phyloP scores from a whole-genome alignment of 2,888 invertebrate genomes.

The Proisotoma minuta region DNA sequence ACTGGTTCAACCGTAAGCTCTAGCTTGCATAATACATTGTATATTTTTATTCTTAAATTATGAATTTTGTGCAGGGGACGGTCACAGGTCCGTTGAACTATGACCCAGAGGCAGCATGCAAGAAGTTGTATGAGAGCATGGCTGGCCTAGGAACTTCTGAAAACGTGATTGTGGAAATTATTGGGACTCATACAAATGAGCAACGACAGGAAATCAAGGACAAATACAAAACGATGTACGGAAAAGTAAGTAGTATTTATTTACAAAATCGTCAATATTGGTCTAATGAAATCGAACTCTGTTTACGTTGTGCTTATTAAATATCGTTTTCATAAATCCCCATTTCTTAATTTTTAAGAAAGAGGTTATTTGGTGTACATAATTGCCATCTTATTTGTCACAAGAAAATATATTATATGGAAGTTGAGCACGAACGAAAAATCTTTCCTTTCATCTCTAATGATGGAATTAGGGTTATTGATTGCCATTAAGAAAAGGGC shows the following conservation, averaged over 20 bases:
- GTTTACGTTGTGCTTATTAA: too few relatives aligned
- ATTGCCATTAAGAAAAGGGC: not conserved
- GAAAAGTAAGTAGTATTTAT: slow-evolving; percentile 41
- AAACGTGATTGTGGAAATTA: slow-evolving; percentile 51
- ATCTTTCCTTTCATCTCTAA: not conserved
- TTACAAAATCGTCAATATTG: too few relatives aligned
- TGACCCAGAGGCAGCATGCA: slow-evolving; percentile 48
- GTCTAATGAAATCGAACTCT: too few relatives aligned
- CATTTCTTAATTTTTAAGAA: too few relatives aligned
- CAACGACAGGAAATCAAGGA: slow-evolving; percentile 52
- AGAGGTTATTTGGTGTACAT: too few relatives aligned
- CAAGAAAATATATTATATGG: too few relatives aligned
- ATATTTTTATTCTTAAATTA: not conserved
- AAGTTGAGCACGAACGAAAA: not conserved
- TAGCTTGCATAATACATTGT: not conserved
- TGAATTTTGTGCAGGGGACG: slow-evolving; percentile 47
- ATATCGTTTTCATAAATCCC: too few relatives aligned
- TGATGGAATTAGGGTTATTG: not conserved
- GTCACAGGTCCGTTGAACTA: slow-evolving; percentile 45
- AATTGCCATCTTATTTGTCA: too few relatives aligned
- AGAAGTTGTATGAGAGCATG: slow-evolving; percentile 49
- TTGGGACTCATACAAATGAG: slow-evolving; percentile 53
- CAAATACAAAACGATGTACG: slow-evolving; percentile 46
- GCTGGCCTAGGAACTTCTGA: slow-evolving; percentile 51
- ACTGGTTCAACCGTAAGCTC: slow-evolving; percentile 35